These are phyloP conservation scores for Byasa hedistus DNA, from an alignment of 2,888 invertebrate genomes.

Conservation along the genomic window DNA sequence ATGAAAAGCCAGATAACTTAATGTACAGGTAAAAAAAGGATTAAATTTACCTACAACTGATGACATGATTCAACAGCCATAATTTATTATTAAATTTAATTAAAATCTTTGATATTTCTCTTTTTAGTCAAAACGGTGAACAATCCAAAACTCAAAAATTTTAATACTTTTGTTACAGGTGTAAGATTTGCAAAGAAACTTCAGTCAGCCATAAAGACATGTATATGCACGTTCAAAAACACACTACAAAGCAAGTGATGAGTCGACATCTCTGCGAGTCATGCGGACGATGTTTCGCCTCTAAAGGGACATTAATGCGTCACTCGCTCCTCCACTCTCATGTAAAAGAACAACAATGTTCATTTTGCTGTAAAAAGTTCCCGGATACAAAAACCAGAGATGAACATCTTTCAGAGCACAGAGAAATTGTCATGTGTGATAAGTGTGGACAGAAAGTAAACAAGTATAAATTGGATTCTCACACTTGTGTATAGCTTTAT, in stretches of 20 bases:
- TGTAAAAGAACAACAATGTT: constrained; percentile 44
- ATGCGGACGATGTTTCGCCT: constrained; percentile 66
- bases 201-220: constrained; percentile 78
- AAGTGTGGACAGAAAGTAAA: constrained; percentile 60
- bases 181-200: constrained; percentile 80
- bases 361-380: constrained; percentile 51
- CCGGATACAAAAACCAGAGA: constrained; percentile 44
- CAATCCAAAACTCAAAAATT: too few relatives aligned
- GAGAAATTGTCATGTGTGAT: constrained; percentile 63
- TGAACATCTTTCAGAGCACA: constrained; percentile 53
- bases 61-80: not conserved
- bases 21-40: constrained; percentile 50
- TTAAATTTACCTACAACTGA: not conserved
- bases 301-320: constrained; percentile 52
- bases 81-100: not conserved
- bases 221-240: constrained; percentile 79
- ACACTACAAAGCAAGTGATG: constrained; percentile 54
- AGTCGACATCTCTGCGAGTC: constrained; percentile 65
- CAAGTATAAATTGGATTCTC: constrained; percentile 47
- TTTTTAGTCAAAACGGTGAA: too few relatives aligned
- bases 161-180: constrained; percentile 49
- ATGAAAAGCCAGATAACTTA: constrained; percentile 48
- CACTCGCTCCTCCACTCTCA: constrained; percentile 53
- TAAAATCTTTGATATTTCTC: not conserved
- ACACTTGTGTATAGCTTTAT: constrained; percentile 42